Evolutionary conservation across 1,140 invertebrate species (phyloP).

Genomic region (Zeugodacus cucurbitae): DNA sequence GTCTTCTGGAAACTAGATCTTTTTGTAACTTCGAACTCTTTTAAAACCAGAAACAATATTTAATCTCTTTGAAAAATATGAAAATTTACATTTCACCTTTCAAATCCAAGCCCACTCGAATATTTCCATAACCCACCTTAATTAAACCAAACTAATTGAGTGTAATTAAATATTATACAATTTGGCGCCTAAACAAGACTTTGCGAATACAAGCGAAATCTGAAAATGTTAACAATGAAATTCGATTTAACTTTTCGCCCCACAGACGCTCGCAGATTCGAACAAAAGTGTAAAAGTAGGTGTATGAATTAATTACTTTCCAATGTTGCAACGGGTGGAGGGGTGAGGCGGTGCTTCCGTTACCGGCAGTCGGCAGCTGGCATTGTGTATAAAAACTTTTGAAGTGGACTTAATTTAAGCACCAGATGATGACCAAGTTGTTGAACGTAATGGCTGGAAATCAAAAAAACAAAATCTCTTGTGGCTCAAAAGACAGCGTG

Average conservation of each 20-base stretch:
- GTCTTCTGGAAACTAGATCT: too few relatives aligned
- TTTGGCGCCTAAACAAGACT: background rate
- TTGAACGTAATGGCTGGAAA: background rate
- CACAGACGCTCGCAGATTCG: background rate
- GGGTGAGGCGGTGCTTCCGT: background rate
- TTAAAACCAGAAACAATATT: too few relatives aligned
- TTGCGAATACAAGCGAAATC: background rate
- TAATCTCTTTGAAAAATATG: too few relatives aligned
- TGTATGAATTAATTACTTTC: constrained; percentile 25
- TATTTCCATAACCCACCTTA: too few relatives aligned
- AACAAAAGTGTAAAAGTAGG: background rate
- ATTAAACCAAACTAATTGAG: too few relatives aligned
- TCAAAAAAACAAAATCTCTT: background rate
- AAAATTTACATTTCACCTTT: too few relatives aligned
- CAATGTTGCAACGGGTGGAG: background rate
- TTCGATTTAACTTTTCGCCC: constrained; percentile 11
- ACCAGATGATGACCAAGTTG: background rate
- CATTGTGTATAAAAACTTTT: background rate
- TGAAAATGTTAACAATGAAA: background rate
- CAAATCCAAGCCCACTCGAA: too few relatives aligned
- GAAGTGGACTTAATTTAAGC: constrained; percentile 13
- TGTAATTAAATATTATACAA: too few relatives aligned
- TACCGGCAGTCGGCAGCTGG: background rate
- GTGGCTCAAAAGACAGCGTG: background rate
- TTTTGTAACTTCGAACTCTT: too few relatives aligned